Percentiles rank a stretch among this genome's conserved stretches.
These are phyloP conservation scores for Lepeophtheirus nordmannii DNA, from an alignment of 2,888 invertebrate species.

Conservation along the genomic window DNA sequence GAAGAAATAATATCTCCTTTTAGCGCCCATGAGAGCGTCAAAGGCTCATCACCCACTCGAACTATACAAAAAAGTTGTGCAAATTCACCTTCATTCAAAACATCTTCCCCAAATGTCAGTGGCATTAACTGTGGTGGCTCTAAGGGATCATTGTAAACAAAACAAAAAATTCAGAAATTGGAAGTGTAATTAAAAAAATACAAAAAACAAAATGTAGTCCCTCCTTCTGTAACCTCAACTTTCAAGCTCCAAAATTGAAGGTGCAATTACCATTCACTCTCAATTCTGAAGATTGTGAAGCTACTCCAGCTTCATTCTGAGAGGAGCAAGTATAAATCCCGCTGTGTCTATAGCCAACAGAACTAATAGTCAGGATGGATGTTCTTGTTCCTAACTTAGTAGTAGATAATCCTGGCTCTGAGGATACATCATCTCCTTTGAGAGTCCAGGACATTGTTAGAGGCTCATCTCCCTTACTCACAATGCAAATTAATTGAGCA, in stretches of 20 bases:
- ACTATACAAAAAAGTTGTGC: conserved; percentile 31
- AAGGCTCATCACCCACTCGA: conserved; percentile 35
- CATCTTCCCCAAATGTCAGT: conserved; percentile 45
- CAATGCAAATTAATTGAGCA: conserved; percentile 37
- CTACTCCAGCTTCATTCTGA: conserved; percentile 43
- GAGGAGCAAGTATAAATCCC: conserved; percentile 50
- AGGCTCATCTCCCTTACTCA: conserved; percentile 32
- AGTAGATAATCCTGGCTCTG: conserved; percentile 29
- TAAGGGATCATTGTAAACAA: conserved; percentile 27
- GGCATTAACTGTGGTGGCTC: conserved; percentile 39
- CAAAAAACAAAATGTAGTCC: not conserved
- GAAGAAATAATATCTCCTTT: conserved; percentile 30
- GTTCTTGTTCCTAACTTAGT: conserved; percentile 29
- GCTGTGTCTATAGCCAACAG: conserved; percentile 29
- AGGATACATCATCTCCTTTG: conserved; percentile 34
- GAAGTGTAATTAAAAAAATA: too few species aligned
- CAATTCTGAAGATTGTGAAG: conserved; percentile 40
- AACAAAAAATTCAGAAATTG: too few species aligned
- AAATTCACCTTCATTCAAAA: conserved; percentile 27
- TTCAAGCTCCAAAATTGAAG: conserved; percentile 13
- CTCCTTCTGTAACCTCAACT: not conserved
- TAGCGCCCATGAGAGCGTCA: conserved; percentile 35
- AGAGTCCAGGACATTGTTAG: conserved; percentile 38
- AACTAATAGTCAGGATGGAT: conserved; percentile 28
- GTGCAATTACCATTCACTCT: conserved; percentile 43